phyloP scores from a whole-genome alignment of 2,888 invertebrate genomes.

The Slavum lentiscoides region DNA sequence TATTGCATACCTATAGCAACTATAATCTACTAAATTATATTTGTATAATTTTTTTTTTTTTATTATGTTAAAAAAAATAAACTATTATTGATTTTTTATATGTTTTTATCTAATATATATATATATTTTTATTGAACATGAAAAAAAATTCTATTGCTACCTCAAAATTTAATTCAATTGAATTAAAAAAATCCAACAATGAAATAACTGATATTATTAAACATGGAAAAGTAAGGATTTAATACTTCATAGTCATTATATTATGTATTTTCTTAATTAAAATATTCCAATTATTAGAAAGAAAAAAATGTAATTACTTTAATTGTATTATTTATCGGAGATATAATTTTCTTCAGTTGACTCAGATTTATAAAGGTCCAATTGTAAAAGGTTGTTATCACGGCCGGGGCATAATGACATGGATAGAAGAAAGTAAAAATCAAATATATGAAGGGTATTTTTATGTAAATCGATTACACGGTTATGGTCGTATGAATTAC shows the following conservation, averaged over 20 bases:
- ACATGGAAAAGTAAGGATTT: constrained; percentile 21
- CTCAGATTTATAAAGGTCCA: constrained; percentile 38
- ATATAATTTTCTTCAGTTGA: constrained; percentile 26
- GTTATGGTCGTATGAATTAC: constrained; percentile 64
- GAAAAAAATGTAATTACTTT: background rate
- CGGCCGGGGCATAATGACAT: constrained; percentile 26
- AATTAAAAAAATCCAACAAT: background rate
- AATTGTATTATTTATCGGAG: background rate
- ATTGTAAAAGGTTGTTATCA: constrained; percentile 36
- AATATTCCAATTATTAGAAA: background rate
- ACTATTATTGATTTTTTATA: background rate
- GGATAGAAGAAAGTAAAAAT: constrained; percentile 24
- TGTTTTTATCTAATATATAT: background rate
- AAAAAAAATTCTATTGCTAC: constrained; percentile 16
- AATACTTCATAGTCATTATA: background rate
- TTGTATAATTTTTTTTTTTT: constrained; percentile 1
- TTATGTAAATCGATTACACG: constrained; percentile 64
- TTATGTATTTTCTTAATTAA: background rate
- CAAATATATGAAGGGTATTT: constrained; percentile 63
- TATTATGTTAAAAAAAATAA: constrained; percentile 12
- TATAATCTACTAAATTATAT: constrained; percentile 11
- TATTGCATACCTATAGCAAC: constrained; percentile 26
- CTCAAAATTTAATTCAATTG: constrained; percentile 1
- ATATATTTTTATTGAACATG: background rate
- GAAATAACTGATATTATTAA: constrained; percentile 20